Conservation (phyloP, 2,888 invertebrate genomes). For the Girardia tigrina region DNA sequence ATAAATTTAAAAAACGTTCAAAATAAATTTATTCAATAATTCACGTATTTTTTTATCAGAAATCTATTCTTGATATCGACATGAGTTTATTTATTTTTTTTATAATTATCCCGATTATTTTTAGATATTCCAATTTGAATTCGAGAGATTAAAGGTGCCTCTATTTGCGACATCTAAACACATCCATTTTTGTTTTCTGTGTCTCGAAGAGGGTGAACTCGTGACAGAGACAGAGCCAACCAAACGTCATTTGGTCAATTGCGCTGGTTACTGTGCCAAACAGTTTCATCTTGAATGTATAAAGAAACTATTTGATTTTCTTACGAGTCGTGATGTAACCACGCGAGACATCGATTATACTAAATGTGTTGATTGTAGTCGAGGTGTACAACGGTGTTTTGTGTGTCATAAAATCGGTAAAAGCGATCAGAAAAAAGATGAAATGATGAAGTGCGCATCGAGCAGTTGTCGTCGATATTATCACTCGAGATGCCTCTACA, state of each 20-base stretch:
- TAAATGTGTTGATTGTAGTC: not conserved
- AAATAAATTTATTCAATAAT: too few relatives aligned
- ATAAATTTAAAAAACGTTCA: too few relatives aligned
- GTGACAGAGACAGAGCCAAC: too few relatives aligned
- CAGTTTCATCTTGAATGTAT: not conserved
- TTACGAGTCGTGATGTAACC: not conserved
- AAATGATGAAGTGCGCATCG: not conserved
- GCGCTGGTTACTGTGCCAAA: not conserved
- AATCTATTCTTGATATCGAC: too few relatives aligned
- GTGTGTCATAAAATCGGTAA: not conserved
- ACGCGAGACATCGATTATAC: not conserved
- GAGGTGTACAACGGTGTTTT: not conserved
- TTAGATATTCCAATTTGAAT: conserved; percentile 14
- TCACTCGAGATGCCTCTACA: conserved; percentile 9
- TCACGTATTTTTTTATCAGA: too few relatives aligned
- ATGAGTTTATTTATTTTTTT: too few relatives aligned
- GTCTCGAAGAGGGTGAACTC: not conserved
- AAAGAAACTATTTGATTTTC: not conserved
- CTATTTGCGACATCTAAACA: not conserved
- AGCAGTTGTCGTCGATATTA: conserved; percentile 18
- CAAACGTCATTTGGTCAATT: not conserved
- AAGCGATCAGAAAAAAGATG: conserved; percentile 8
- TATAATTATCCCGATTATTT: too few relatives aligned
- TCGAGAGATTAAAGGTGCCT: not conserved
- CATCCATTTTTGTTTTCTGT: not conserved